These are phyloP conservation scores for Craniophora ligustri DNA, from an alignment of 2,888 invertebrate genomes.

Conservation along the genomic window DNA sequence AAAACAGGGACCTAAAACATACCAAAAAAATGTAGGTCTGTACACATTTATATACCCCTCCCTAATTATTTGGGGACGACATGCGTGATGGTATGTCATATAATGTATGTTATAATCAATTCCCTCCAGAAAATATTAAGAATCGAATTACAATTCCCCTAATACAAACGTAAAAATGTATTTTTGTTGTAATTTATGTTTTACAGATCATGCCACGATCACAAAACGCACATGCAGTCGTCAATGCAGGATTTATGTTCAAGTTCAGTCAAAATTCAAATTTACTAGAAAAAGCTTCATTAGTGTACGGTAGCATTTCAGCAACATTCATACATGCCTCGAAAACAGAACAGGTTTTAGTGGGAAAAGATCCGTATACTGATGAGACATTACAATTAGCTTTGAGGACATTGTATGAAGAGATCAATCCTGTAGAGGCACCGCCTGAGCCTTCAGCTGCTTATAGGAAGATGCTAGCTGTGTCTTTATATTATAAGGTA, in stretches of 20 bases:
- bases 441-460: conserved; percentile 88
- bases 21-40: too few species aligned
- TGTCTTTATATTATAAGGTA: conserved; percentile 89
- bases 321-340: conserved; percentile 80
- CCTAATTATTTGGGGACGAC: too few species aligned
- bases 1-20: too few species aligned
- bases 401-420: conserved; percentile 61
- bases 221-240: conserved; percentile 92
- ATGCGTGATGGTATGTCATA: too few species aligned
- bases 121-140: too few species aligned
- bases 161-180: too few species aligned
- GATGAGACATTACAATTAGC: conserved; percentile 77
- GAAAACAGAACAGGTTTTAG: conserved; percentile 83
- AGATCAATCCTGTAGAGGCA: conserved; percentile 63
- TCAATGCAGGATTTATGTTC: conserved; percentile 92
- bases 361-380: conserved; percentile 77
- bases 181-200: background rate
- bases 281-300: conserved; percentile 79
- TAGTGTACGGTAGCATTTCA: conserved; percentile 90
- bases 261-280: conserved; percentile 78
- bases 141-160: too few species aligned
- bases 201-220: conserved; percentile 91
- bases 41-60: too few species aligned
- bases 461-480: conserved; percentile 89
- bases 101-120: too few species aligned